Base-by-base conservation (phyloP, 2,113 vertebrate genomes). In the Perca schrenkii region DNA sequence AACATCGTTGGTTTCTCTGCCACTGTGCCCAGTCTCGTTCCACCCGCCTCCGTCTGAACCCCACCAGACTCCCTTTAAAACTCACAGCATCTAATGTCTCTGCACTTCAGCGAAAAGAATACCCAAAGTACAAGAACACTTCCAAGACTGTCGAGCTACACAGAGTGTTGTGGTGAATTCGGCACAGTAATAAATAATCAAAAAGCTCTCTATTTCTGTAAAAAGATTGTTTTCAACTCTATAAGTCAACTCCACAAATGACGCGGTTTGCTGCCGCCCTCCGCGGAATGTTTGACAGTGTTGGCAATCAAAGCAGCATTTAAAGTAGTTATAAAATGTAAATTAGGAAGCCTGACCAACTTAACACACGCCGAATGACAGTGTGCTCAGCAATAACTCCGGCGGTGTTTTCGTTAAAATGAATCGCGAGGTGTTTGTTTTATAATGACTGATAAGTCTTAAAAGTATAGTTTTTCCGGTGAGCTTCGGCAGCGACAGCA, bases 321-420 rank as follows among this genome's bases (percentile, higher is more conserved):
- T 0, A 34, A 31, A 34, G 16, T 34, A 4, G 7, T 34, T 54
- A n/a, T 3, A 34, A 10, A 16, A 34, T 16, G 8, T 34, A 19
- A 46, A 34, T 34, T 1, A 21, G 66, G 14, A 6, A 6, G 4
- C 10, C 4, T 14, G 66, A 34, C 5, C 1, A 10, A 36, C 2
- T 34, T 4, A 68, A 34, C 25, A 4, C 8, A 6, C 0, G 70
- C 70, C 70, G 56, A 31, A 21, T 49, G 3, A 14, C 10, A 49
- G 22, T 3, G 4, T 8, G 22, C 0, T 8, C 10, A 1, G 0
- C 0, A 7, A 0, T 0, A 8, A 21, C 19, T 31, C 8, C 31
- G 5, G 34, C 0, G 5, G 34, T 34, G 34, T 34, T 34, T 6
- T 34, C 1, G 5, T 34, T 34, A 1, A 34, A 34, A 34, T 34